A percentile compares a stretch with the other conserved stretches of the same genome.
phyloP scores from a whole-genome alignment of 2,113 vertebrate species.

The Uria lomvia region DNA sequence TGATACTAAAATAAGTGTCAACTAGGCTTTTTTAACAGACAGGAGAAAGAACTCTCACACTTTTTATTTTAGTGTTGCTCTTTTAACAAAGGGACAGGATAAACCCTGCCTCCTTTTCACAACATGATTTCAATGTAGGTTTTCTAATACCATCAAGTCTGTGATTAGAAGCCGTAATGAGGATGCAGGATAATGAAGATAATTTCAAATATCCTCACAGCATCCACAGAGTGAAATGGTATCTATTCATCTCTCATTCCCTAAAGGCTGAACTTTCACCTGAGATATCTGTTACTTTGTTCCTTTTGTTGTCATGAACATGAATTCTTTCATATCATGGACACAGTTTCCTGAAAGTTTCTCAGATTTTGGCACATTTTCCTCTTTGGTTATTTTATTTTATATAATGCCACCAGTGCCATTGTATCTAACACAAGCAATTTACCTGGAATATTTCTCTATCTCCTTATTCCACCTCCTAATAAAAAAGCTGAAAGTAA shows the following conservation, averaged over 20 bases:
- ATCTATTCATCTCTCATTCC: background rate
- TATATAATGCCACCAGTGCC: background rate
- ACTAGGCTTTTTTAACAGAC: background rate
- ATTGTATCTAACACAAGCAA: background rate
- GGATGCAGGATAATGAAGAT: background rate
- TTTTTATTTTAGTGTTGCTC: background rate
- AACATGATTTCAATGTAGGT: background rate
- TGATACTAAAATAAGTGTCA: background rate
- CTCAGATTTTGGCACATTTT: background rate
- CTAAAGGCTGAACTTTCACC: constrained; percentile 1
- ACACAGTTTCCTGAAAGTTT: background rate
- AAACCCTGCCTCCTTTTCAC: background rate
- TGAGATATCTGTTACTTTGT: background rate
- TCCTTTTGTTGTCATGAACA: background rate
- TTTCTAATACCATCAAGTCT: background rate
- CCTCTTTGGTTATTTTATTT: background rate
- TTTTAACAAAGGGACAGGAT: background rate
- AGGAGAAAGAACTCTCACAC: background rate
- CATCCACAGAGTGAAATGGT: background rate
- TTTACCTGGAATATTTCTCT: background rate
- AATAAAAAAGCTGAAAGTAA: background rate
- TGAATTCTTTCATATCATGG: background rate
- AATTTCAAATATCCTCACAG: background rate
- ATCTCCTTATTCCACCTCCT: background rate
- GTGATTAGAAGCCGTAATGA: background rate